Evolutionary conservation across 2,113 vertebrate genomes (phyloP).

Genomic region (Corynorhinus townsendii): DNA sequence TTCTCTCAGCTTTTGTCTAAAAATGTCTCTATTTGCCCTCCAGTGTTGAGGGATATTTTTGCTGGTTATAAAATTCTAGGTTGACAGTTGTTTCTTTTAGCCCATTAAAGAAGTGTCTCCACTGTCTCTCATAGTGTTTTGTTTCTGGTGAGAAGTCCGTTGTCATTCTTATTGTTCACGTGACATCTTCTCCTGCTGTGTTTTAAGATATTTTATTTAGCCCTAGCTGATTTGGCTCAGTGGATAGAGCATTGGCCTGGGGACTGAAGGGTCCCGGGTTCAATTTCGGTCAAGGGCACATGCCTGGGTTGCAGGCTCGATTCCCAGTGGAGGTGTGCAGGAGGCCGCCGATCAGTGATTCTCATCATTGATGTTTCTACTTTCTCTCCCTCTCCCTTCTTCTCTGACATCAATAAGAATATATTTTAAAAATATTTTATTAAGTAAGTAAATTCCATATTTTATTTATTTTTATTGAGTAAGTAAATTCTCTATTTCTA

Average conservation of each 20-base stretch:
- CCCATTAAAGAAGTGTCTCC: background rate
- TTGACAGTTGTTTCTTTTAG: background rate
- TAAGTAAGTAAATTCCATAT: background rate
- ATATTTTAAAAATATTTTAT: background rate
- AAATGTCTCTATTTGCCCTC: background rate
- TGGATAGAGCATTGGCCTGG: no score
- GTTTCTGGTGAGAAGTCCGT: background rate
- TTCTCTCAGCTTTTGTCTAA: background rate
- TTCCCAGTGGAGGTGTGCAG: no score
- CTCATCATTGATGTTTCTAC: no score
- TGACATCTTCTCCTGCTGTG: background rate
- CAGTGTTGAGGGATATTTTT: background rate
- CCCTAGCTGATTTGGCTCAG: no score
- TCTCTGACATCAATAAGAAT: no score
- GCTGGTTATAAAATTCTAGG: background rate
- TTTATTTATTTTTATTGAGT: background rate
- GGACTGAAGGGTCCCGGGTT: no score
- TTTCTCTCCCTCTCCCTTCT: no score
- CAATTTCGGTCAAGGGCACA: no score
- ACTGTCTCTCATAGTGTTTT: background rate
- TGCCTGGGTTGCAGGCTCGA: no score
- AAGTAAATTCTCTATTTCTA: background rate
- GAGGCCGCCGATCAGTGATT: no score
- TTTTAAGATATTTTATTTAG: background rate
- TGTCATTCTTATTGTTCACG: background rate